Evolutionary conservation across 2,888 invertebrate genomes (phyloP).

Genomic region (Scaptomyza tumidula): DNA sequence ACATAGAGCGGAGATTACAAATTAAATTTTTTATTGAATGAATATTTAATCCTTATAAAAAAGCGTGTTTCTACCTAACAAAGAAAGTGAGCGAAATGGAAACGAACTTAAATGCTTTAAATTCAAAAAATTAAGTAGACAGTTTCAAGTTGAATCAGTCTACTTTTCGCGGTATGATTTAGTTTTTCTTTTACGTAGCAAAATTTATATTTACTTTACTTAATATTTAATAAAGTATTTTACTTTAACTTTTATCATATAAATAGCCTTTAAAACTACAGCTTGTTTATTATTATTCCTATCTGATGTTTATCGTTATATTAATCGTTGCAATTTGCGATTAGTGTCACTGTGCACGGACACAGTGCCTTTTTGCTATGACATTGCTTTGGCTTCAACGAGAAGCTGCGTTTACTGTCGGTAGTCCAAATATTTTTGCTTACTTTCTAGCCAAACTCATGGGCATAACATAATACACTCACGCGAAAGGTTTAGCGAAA

Average conservation of each 20-base stretch:
- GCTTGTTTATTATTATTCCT: no score
- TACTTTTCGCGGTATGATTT: no score
- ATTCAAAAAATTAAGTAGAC: no score
- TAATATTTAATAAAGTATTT: no score
- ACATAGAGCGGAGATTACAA: neutral
- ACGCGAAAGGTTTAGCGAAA: neutral
- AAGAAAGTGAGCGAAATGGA: neutral
- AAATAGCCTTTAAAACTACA: no score
- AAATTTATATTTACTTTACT: no score
- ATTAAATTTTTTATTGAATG: neutral
- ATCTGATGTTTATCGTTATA: no score
- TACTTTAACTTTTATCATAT: no score
- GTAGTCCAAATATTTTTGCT: constrained; percentile 45
- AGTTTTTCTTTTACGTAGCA: no score
- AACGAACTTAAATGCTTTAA: no score
- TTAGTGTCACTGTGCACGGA: constrained; percentile 36
- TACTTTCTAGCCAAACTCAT: constrained; percentile 27
- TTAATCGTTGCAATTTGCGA: neutral
- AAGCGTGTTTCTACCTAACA: neutral
- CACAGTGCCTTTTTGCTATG: constrained; percentile 26
- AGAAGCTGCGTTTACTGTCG: neutral
- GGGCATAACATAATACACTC: constrained; percentile 18
- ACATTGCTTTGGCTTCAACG: constrained; percentile 56
- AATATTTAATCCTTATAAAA: neutral
- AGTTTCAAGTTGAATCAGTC: no score